Evolutionary conservation across 1,140 invertebrate genomes (phyloP).

Genomic region (Whitmania pigra): DNA sequence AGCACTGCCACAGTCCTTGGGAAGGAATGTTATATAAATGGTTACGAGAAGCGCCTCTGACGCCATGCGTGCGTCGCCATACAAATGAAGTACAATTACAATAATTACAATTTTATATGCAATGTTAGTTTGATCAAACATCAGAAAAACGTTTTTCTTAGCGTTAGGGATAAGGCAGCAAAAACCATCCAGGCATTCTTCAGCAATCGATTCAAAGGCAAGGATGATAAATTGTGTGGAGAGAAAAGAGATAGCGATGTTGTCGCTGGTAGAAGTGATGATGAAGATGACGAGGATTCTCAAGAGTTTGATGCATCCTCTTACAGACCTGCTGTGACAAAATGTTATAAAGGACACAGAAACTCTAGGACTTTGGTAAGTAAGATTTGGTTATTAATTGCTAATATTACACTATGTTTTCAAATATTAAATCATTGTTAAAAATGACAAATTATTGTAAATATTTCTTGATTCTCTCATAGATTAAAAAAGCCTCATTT

Average conservation of each 20-base stretch:
- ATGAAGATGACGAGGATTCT: conserved; percentile 19
- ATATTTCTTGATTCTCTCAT: conserved; percentile 42
- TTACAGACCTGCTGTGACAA: conserved; percentile 46
- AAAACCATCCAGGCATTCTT: conserved; percentile 1
- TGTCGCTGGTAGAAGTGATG: conserved; percentile 1
- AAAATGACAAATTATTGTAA: no score
- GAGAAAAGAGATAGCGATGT: not conserved
- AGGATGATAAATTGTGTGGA: no score
- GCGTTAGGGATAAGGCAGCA: not conserved
- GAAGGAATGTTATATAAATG: no score
- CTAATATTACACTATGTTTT: no score
- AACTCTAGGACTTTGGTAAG: conserved; percentile 53
- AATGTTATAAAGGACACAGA: conserved; percentile 65
- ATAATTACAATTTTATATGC: no score
- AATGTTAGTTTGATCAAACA: no score
- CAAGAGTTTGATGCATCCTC: conserved; percentile 40
- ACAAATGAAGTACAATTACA: no score
- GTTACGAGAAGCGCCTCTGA: no score
- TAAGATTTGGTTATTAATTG: not conserved
- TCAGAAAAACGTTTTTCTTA: no score
- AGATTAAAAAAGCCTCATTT: conserved; percentile 80
- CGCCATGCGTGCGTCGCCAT: no score
- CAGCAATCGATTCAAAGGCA: not conserved
- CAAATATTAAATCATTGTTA: no score
- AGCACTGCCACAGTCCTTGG: no score